Percentiles rank a stretch among this genome's conserved stretches.
Conservation (phyloP, 92 coral and sea anemone genomes). For the Pocillopora meandrina region DNA sequence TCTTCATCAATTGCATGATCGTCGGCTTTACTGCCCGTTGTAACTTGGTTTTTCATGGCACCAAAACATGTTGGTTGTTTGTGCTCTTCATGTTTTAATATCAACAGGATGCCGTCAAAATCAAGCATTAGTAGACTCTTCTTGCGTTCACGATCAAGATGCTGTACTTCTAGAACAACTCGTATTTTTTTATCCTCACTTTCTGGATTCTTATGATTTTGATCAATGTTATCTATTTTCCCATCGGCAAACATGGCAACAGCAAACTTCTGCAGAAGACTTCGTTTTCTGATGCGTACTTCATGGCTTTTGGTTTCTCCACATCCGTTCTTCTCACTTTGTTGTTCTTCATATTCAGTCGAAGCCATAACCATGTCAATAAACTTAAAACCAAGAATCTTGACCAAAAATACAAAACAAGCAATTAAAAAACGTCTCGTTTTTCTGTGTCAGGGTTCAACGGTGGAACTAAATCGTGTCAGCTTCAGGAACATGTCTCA, state of each 20-base stretch:
- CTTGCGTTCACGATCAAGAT: conserved; percentile 15
- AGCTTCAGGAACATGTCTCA: no score
- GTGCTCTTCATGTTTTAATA: neutral
- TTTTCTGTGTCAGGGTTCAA: no score
- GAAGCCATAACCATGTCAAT: no score
- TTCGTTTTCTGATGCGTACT: neutral
- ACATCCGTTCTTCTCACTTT: no score
- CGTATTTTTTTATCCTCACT: neutral
- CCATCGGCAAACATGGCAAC: neutral
- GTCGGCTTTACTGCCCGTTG: neutral
- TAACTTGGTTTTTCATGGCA: neutral
- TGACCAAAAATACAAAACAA: no score
- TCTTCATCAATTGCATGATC: neutral
- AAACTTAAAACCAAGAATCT: no score
- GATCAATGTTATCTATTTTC: no score
- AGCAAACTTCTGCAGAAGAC: neutral
- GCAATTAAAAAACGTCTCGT: no score
- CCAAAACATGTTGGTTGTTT: neutral
- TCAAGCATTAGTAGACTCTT: conserved; percentile 4
- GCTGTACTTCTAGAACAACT: neutral
- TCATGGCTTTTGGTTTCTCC: neutral
- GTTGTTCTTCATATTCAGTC: no score
- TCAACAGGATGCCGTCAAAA: neutral
- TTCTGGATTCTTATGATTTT: neutral
- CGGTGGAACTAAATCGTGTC: no score